Percentiles rank a stretch among this genome's conserved stretches.
Evolutionary conservation across 2,888 invertebrate genomes (phyloP).

Genomic region (Apantesis nais): DNA sequence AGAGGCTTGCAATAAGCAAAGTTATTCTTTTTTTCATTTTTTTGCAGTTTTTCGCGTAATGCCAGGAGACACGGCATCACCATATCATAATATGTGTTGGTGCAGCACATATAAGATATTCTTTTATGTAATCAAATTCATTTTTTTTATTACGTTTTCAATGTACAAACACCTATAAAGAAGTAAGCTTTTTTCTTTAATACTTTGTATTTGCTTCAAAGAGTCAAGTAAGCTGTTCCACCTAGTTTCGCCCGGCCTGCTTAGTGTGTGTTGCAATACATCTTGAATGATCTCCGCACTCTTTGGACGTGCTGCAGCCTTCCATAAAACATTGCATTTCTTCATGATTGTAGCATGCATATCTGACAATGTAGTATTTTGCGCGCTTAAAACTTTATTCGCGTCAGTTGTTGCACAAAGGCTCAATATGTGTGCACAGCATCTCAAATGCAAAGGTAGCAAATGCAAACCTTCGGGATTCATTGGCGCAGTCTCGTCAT

Average conservation of each 20-base stretch:
- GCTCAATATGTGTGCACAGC: conserved; percentile 22
- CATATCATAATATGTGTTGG: conserved; percentile 29
- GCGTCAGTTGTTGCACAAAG: conserved; percentile 21
- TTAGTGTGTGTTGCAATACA: conserved; percentile 17
- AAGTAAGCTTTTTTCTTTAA: conserved; percentile 17
- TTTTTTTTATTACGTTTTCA: conserved; percentile 19
- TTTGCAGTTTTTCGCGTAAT: conserved; percentile 23
- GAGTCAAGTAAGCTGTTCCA: conserved; percentile 23
- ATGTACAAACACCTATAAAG: conserved; percentile 21
- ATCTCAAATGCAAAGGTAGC: conserved; percentile 16
- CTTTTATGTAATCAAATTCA: conserved; percentile 30
- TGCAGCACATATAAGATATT: conserved; percentile 26
- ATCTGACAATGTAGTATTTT: conserved; percentile 3
- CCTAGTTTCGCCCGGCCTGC: conserved; percentile 20
- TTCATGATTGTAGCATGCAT: conserved; percentile 15
- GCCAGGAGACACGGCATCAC: conserved; percentile 28
- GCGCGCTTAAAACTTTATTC: conserved; percentile 11
- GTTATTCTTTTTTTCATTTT: conserved; percentile 18
- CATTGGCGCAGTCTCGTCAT: not conserved
- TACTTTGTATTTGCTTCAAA: conserved; percentile 12
- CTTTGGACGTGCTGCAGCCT: conserved; percentile 17
- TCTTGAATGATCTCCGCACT: conserved; percentile 17
- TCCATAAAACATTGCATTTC: conserved; percentile 14
- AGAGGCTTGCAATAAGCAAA: conserved; percentile 16
- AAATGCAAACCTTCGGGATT: not conserved